Conservation (phyloP, 2,797 vertebrate genomes). For the Leptoclinus maculatus region DNA sequence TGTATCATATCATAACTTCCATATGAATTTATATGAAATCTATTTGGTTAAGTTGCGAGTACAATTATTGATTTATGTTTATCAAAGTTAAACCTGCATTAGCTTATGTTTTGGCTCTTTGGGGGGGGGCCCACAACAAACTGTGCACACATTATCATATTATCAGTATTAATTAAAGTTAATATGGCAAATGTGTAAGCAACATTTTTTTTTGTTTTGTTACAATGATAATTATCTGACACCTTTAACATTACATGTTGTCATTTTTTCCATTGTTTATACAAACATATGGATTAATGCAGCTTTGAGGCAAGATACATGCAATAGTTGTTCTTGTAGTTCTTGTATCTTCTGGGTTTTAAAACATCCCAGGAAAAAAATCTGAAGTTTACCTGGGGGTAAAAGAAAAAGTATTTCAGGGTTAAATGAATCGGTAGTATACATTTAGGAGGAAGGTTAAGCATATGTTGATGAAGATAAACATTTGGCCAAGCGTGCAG, state of each 20-base stretch:
- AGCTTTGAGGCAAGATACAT: neutral
- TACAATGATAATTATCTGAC: neutral
- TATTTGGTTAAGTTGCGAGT: neutral
- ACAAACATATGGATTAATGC: neutral
- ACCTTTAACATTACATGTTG: neutral
- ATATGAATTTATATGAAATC: neutral
- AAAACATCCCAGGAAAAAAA: slow-evolving; percentile 5
- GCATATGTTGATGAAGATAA: neutral
- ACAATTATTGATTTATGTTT: neutral
- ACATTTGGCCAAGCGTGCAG: neutral
- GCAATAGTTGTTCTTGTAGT: neutral
- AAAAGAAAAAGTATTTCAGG: neutral
- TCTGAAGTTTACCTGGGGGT: neutral
- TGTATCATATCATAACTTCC: neutral
- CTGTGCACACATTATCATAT: neutral
- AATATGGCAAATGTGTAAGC: neutral
- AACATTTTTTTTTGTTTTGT: neutral
- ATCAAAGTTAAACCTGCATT: neutral
- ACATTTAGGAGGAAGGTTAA: neutral
- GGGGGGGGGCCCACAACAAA: neutral
- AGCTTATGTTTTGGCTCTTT: neutral
- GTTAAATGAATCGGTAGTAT: neutral
- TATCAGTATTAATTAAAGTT: neutral
- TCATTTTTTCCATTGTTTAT: neutral
- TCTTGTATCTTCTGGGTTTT: neutral